Evolutionary conservation across 1,140 invertebrate genomes (phyloP).

Genomic region (Caerostris darwini): DNA sequence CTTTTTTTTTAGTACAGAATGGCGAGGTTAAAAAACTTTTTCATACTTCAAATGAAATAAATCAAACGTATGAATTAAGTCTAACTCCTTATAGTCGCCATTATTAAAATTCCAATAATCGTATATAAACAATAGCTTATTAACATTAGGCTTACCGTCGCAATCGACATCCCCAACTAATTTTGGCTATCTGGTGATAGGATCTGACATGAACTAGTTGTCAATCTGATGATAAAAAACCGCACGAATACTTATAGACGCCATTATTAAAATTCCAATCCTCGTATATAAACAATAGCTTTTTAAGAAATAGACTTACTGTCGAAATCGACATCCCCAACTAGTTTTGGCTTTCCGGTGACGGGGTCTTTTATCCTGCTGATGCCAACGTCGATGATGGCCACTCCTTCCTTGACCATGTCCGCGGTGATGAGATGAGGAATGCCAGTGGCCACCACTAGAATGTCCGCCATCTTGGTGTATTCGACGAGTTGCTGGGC

Average conservation of each 20-base stretch:
- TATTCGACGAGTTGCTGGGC: constrained; percentile 59
- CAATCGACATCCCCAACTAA: constrained; percentile 99
- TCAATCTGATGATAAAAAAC: neutral
- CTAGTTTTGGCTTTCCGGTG: constrained; percentile 87
- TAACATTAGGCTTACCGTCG: constrained; percentile 85
- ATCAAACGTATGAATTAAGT: too few relatives aligned
- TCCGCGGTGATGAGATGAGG: constrained; percentile 95
- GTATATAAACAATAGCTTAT: too few relatives aligned
- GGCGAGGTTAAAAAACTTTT: too few relatives aligned
- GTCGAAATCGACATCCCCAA: constrained; percentile 98
- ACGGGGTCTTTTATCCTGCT: constrained; percentile 95
- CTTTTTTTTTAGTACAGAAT: too few relatives aligned
- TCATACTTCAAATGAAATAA: too few relatives aligned
- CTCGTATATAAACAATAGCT: neutral
- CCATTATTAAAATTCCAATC: neutral
- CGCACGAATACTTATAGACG: neutral
- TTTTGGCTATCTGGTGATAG: constrained; percentile 87
- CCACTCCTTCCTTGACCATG: constrained; percentile 99
- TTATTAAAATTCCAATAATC: too few relatives aligned
- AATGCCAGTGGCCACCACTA: constrained; percentile 97
- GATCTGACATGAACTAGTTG: constrained; percentile 84
- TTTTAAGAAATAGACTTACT: constrained; percentile 81
- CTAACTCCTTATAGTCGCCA: neutral
- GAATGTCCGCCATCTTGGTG: constrained; percentile 96
- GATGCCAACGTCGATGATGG: constrained; percentile 99